phyloP scores from a whole-genome alignment of 2,113 vertebrate species.

The Macaca fascicularis region DNA sequence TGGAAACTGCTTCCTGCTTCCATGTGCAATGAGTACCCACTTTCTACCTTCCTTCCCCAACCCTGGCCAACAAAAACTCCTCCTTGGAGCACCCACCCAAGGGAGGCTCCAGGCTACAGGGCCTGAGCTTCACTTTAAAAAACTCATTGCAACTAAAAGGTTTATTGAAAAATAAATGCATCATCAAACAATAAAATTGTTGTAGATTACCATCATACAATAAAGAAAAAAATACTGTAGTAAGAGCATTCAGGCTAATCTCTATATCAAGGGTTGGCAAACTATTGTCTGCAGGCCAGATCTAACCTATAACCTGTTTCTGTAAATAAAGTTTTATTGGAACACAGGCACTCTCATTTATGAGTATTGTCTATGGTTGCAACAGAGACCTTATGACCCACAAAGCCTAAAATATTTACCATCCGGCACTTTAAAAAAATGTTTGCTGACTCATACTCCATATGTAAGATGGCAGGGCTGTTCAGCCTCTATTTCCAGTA shows the following conservation, averaged over 20 bases:
- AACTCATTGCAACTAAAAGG: neutral
- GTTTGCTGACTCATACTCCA: neutral
- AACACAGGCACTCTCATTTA: neutral
- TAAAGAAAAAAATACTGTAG: neutral
- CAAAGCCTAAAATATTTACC: constrained; percentile 18
- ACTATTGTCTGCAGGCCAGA: neutral
- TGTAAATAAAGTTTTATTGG: constrained; percentile 39
- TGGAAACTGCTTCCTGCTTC: constrained; percentile 42
- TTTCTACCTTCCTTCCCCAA: neutral
- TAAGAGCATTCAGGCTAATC: neutral
- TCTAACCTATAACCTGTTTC: neutral
- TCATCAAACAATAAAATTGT: constrained; percentile 7
- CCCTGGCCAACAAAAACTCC: neutral
- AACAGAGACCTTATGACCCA: neutral
- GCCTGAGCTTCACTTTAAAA: neutral
- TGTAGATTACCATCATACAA: neutral
- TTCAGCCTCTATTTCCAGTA: neutral
- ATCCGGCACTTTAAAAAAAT: neutral
- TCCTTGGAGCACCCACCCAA: constrained; percentile 10
- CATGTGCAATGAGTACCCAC: constrained; percentile 23
- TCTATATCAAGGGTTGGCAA: neutral
- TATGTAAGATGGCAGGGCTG: neutral
- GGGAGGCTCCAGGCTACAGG: constrained; percentile 57
- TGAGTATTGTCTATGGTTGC: neutral
- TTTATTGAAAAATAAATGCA: constrained; percentile 34